Percentiles rank a stretch among this genome's conserved stretches.
phyloP scores from a whole-genome alignment of 2,888 invertebrate species.

The Digitonthophagus gazella region DNA sequence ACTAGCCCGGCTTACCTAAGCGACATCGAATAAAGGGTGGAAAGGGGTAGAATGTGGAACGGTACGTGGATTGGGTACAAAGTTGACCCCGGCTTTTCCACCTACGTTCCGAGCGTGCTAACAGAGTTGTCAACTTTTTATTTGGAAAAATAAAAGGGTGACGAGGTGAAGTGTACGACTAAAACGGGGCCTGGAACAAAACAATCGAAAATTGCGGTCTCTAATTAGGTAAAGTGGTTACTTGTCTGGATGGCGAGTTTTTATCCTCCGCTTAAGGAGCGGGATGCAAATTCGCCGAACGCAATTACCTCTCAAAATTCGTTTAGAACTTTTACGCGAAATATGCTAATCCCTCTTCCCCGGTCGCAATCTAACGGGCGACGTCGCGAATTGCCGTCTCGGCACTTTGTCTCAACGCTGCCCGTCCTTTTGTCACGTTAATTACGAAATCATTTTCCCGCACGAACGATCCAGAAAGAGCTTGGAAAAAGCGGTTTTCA shows the following conservation, averaged over 20 bases:
- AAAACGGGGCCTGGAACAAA: background rate
- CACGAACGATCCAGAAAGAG: background rate
- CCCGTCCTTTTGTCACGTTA: slow-evolving; percentile 11
- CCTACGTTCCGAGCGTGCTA: background rate
- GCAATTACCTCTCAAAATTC: slow-evolving; percentile 15
- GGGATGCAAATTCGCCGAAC: slow-evolving; percentile 10
- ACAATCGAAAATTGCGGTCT: background rate
- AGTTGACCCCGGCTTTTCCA: background rate
- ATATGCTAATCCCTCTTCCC: slow-evolving; percentile 16
- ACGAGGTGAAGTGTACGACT: background rate
- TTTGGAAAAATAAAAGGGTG: background rate
- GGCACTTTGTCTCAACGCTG: background rate
- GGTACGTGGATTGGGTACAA: background rate
- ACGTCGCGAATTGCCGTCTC: background rate
- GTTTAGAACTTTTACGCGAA: slow-evolving; percentile 15
- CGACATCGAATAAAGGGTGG: background rate
- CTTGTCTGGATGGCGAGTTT: background rate
- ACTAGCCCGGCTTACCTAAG: background rate
- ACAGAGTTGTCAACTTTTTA: background rate
- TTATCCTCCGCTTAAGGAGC: slow-evolving; percentile 17
- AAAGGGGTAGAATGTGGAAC: background rate
- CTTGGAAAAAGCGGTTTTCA: background rate
- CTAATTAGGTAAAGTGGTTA: background rate
- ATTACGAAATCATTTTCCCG: slow-evolving; percentile 8
- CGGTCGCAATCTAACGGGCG: slow-evolving; percentile 2